Evolutionary conservation across 2,888 invertebrate species (phyloP), one percentile per base, ranked within the genome.

Genomic region (Tenthredo mesomela): DNA sequence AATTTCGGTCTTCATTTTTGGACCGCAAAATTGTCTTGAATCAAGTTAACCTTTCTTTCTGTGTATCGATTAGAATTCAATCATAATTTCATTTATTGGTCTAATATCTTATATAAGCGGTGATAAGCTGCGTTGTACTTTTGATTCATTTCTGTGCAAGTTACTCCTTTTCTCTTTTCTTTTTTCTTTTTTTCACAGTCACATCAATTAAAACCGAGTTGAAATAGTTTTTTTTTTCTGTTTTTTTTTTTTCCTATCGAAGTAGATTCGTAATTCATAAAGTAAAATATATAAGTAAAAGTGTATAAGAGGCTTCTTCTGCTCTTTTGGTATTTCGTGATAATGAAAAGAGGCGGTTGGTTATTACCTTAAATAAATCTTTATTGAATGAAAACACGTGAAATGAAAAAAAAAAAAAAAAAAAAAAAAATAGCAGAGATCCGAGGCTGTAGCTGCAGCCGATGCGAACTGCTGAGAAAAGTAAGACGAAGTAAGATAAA

Each of bases 331-430:
- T 37, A 21, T 25, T 25, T 12, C 37, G 9, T 7, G 40, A 0
- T 15, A 73, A 73, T 73, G 40, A 73, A 43, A 73, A 73, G 73
- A 73, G 21, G 29, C 40, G 12, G 37, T 33, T 47, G 67, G 70
- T 82, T 50, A 82, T 82, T 82, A 47, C 47, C 10, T 47, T 21
- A 33, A 82, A 82, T 82, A 70, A 70, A 82, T 47, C 25, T 40
- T 47, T 29, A 82, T 67, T 67, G 67, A 67, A 82, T 67, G 67
- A 82, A 67, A 82, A 82, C 33, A 82, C 43, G 10, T 25, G 82
- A 37, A 82, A 82, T 82, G 65, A 70, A 43, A 70, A 70, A 82
- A 82, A 70, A 70, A 70, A 43, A 82, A 50, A 82, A 82, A 70
- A 82, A 82, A 29, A 82, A 33, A 82, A 70, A 70, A 67, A 67